Evolutionary conservation across 2,888 invertebrate species (phyloP).

Genomic region (Charanyca ferruginea): DNA sequence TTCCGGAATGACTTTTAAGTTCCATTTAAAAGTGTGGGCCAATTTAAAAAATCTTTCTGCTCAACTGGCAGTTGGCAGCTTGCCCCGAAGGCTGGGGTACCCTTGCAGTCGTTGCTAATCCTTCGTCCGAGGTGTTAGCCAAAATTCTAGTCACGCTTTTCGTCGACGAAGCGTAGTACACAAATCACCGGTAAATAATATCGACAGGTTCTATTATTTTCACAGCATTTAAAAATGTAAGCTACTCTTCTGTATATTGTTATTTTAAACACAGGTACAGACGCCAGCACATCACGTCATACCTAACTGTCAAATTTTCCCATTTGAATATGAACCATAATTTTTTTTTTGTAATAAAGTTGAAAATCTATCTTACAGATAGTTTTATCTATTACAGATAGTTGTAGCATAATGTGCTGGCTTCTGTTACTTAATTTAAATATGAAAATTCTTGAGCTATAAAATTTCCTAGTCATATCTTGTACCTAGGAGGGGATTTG

Average conservation of each 20-base stretch:
- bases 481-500: too few relatives aligned
- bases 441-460: neutral
- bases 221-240: constrained; percentile 11
- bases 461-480: too few relatives aligned
- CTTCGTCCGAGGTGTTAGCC: constrained; percentile 49
- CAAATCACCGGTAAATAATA: constrained; percentile 43
- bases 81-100: constrained; percentile 50
- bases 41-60: constrained; percentile 48
- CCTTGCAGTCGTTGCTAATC: constrained; percentile 56
- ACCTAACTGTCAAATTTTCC: too few relatives aligned
- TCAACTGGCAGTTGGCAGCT: constrained; percentile 42
- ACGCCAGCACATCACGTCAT: too few relatives aligned
- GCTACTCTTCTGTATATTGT: neutral
- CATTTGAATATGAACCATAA: too few relatives aligned
- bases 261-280: too few relatives aligned
- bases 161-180: constrained; percentile 34
- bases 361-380: too few relatives aligned
- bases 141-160: constrained; percentile 51
- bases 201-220: constrained; percentile 22
- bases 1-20: constrained; percentile 37
- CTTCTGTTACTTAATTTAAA: neutral
- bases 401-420: too few relatives aligned
- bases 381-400: too few relatives aligned
- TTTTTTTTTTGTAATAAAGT: too few relatives aligned
- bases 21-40: constrained; percentile 43